Evolutionary conservation across 1,140 invertebrate genomes (phyloP).

Genomic region (Euura lappo): DNA sequence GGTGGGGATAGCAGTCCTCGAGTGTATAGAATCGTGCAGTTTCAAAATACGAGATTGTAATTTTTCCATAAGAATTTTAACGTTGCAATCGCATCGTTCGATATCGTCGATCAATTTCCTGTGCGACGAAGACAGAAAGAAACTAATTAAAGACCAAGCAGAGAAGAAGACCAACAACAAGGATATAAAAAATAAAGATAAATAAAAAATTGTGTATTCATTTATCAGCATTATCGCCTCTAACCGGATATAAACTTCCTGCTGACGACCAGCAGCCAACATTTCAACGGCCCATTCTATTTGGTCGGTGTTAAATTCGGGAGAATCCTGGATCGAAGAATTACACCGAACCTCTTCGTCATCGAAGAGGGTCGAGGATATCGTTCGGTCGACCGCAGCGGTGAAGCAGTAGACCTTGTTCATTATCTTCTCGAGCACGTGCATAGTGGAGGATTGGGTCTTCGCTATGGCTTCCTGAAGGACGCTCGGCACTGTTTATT

Average conservation of each 20-base stretch:
- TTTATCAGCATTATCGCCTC: background rate
- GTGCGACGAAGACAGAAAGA: conserved; percentile 34
- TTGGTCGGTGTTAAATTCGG: conserved; percentile 40
- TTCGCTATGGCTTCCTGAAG: conserved; percentile 64
- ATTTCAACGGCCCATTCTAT: conserved; percentile 61
- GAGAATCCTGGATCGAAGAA: conserved; percentile 8
- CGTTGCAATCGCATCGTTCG: conserved; percentile 57
- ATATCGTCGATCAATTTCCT: conserved; percentile 65
- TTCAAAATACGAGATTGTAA: conserved; percentile 59
- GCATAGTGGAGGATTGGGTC: conserved; percentile 60
- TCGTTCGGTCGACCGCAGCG: conserved; percentile 58
- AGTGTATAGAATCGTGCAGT: conserved; percentile 65
- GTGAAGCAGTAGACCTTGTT: conserved; percentile 67
- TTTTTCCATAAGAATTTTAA: conserved; percentile 52
- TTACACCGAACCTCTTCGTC: conserved; percentile 42
- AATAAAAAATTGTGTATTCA: conserved; percentile 10
- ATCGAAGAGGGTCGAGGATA: conserved; percentile 32
- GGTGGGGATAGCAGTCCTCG: conserved; percentile 67
- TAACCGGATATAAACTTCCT: conserved; percentile 65
- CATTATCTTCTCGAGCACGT: conserved; percentile 64
- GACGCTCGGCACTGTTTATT: conserved; percentile 63
- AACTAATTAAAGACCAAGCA: no score
- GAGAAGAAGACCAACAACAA: no score
- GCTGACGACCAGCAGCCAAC: conserved; percentile 66
- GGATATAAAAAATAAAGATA: conserved; percentile 9